Evolutionary conservation across 2,113 vertebrate genomes (phyloP).

Genomic region (Vidua macroura): DNA sequence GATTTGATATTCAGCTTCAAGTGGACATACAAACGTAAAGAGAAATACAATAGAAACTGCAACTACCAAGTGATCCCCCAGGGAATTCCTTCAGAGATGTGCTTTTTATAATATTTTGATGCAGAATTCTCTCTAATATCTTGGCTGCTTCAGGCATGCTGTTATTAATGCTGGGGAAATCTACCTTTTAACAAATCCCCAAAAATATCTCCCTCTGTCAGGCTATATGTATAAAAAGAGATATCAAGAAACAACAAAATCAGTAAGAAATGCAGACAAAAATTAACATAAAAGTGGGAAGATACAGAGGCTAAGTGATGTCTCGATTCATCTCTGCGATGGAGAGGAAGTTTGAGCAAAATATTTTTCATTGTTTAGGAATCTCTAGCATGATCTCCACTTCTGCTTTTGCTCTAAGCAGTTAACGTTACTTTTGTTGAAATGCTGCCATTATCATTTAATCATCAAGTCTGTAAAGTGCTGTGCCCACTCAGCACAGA

Average conservation of each 20-base stretch:
- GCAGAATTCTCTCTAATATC: not conserved
- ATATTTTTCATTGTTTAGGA: not conserved
- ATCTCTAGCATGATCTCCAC: not conserved
- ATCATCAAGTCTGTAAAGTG: constrained; percentile 3
- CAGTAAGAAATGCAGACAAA: not conserved
- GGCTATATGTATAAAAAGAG: not conserved
- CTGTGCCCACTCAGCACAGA: not conserved
- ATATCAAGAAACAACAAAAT: not conserved
- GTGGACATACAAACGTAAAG: not conserved
- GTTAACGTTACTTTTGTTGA: not conserved
- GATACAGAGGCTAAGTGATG: not conserved
- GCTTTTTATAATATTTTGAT: not conserved
- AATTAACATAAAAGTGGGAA: not conserved
- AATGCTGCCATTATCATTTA: constrained; percentile 24
- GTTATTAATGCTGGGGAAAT: not conserved
- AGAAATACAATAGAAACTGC: not conserved
- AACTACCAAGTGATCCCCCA: not conserved
- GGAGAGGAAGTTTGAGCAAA: not conserved
- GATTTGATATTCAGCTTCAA: not conserved
- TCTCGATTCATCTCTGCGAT: not conserved
- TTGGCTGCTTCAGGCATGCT: not conserved
- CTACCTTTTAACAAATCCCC: not conserved
- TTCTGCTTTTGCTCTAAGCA: not conserved
- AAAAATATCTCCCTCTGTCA: not conserved
- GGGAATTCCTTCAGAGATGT: not conserved